Percentiles rank a stretch among this genome's conserved stretches.
These are phyloP conservation scores for Bergia sp. DNA, from an alignment of 92 coral and sea anemone genomes.

Conservation along the genomic window DNA sequence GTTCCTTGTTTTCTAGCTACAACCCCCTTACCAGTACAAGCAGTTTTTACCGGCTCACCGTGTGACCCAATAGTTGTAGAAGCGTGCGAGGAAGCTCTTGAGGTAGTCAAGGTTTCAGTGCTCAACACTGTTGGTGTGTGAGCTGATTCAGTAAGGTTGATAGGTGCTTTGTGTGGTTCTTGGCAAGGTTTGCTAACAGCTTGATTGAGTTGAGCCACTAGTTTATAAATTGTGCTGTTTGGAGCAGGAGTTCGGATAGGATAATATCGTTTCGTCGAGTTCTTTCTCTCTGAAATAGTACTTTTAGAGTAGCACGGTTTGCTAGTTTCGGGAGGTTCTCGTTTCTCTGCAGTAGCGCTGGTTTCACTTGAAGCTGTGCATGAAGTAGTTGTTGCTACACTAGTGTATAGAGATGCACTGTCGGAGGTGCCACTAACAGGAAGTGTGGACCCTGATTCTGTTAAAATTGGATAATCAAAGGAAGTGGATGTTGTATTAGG, in stretches of 20 bases:
- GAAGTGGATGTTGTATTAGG: neutral
- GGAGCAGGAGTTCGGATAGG: constrained; percentile 4
- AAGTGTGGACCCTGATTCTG: neutral
- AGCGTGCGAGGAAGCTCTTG: neutral
- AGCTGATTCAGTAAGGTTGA: neutral
- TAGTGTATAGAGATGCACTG: neutral
- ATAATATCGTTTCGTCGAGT: neutral
- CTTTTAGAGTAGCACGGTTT: neutral
- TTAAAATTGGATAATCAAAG: neutral
- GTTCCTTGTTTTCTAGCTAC: neutral
- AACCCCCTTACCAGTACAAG: neutral
- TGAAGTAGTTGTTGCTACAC: no score
- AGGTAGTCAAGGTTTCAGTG: neutral
- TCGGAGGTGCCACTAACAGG: neutral
- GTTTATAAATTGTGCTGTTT: constrained; percentile 17
- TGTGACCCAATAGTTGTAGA: neutral
- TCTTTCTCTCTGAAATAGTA: neutral
- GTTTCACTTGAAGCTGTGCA: no score
- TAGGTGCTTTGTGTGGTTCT: neutral
- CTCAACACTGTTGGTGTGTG: neutral
- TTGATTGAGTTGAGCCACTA: constrained; percentile 33
- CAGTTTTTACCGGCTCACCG: no score
- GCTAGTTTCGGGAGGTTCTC: neutral
- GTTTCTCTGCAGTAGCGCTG: neutral
- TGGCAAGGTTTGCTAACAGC: neutral